Conservation (phyloP, 1,140 invertebrate species). For the Halesus radiatus region DNA sequence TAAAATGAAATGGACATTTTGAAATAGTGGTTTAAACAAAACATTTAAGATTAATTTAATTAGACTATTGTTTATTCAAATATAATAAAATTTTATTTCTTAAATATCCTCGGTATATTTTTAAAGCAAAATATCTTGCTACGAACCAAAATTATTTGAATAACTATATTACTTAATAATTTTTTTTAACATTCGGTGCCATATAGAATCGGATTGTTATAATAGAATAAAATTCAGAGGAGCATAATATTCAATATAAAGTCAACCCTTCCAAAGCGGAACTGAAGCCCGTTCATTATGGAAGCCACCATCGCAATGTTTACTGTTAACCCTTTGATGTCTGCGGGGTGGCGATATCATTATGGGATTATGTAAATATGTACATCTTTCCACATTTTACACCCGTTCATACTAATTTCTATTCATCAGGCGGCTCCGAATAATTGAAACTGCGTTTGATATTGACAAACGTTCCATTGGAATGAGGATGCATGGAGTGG, state of each 20-base stretch:
- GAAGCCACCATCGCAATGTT: constrained; percentile 42
- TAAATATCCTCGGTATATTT: no score
- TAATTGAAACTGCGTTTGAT: constrained; percentile 3
- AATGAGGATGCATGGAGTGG: neutral
- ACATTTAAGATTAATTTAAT: no score
- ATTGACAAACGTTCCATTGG: constrained; percentile 5
- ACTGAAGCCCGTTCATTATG: constrained; percentile 38
- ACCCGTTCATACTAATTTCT: constrained; percentile 17
- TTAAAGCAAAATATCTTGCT: no score
- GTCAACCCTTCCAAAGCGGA: constrained; percentile 29
- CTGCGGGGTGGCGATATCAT: constrained; percentile 47
- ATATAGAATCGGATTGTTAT: no score
- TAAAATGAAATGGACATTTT: no score
- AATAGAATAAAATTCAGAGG: neutral
- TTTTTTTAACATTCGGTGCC: no score
- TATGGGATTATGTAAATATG: constrained; percentile 51
- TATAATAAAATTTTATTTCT: no score
- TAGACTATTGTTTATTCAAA: no score
- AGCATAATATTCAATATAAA: constrained; percentile 9
- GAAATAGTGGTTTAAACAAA: no score
- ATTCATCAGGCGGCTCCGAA: constrained; percentile 18
- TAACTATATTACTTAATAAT: no score
- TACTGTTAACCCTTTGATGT: constrained; percentile 46
- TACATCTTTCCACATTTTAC: constrained; percentile 39
- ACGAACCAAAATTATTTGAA: no score